phyloP scores from a whole-genome alignment of 2,888 invertebrate genomes.

The Ceratothoa steindachneri region DNA sequence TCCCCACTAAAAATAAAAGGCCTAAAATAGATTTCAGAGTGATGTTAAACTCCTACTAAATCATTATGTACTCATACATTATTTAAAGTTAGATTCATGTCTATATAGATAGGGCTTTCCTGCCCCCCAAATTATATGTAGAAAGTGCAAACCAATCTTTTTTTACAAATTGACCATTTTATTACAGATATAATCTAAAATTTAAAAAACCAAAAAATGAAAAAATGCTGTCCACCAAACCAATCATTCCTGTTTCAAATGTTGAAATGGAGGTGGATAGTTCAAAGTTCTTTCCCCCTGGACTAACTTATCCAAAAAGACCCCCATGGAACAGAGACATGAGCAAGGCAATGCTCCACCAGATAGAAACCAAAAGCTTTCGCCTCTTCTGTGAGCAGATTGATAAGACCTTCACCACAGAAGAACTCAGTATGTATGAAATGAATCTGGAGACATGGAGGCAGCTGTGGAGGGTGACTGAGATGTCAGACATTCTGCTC shows the following conservation, averaged over 20 bases:
- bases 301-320: conserved; percentile 73
- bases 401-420: conserved; percentile 19
- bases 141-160: too few relatives aligned
- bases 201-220: conserved; percentile 46
- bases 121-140: too few relatives aligned
- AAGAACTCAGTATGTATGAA: conserved; percentile 79
- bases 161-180: too few relatives aligned
- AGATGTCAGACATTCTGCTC: conserved; percentile 85
- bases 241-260: background rate
- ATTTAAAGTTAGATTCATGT: too few relatives aligned
- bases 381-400: conserved; percentile 35
- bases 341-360: conserved; percentile 68
- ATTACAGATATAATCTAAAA: conserved; percentile 37
- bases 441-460: conserved; percentile 93
- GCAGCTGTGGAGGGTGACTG: conserved; percentile 89
- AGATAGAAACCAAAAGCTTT: conserved; percentile 78
- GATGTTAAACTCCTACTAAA: too few relatives aligned
- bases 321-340: conserved; percentile 79
- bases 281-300: conserved; percentile 64
- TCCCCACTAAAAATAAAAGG: too few relatives aligned
- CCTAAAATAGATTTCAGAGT: too few relatives aligned
- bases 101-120: too few relatives aligned
- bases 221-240: conserved; percentile 48
- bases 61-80: too few relatives aligned
- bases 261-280: conserved; percentile 65